Conservation (phyloP, 2,797 vertebrate genomes). For the Epinephelus malabaricus region DNA sequence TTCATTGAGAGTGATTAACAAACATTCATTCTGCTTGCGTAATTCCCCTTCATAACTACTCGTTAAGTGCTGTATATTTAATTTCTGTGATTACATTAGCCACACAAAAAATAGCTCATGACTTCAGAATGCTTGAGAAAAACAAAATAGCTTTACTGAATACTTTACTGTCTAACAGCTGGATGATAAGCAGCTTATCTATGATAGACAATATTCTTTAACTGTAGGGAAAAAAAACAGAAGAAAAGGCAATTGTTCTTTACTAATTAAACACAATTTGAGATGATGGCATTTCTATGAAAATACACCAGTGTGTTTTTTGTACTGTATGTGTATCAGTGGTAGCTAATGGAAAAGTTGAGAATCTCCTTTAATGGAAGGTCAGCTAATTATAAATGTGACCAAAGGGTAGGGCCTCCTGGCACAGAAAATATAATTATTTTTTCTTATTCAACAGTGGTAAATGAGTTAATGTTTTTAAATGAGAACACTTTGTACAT, state of each 20-base stretch:
- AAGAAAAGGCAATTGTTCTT: background rate
- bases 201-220: constrained; percentile 9
- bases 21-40: constrained; percentile 8
- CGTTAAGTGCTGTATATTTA: constrained; percentile 26
- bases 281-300: background rate
- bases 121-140: constrained; percentile 30
- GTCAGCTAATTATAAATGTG: too few relatives aligned
- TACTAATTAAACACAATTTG: constrained; percentile 9
- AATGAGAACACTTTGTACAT: background rate
- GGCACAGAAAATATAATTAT: background rate
- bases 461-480: background rate
- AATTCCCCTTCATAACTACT: constrained; percentile 24
- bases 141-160: constrained; percentile 33
- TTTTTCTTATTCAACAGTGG: too few relatives aligned
- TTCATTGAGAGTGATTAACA: constrained; percentile 21
- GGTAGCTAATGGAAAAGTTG: background rate
- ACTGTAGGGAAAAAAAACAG: background rate
- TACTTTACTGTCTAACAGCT: constrained; percentile 31
- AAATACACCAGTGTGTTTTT: background rate
- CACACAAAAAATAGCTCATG: constrained; percentile 31
- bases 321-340: constrained; percentile 3
- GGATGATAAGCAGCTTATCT: constrained; percentile 26
- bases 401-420: too few relatives aligned
- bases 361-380: background rate
- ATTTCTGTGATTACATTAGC: constrained; percentile 35